Evolutionary conservation across 2,888 invertebrate species (phyloP), one percentile per base, ranked within the genome.

Genomic region (Aporophyla lueneburgensis): DNA sequence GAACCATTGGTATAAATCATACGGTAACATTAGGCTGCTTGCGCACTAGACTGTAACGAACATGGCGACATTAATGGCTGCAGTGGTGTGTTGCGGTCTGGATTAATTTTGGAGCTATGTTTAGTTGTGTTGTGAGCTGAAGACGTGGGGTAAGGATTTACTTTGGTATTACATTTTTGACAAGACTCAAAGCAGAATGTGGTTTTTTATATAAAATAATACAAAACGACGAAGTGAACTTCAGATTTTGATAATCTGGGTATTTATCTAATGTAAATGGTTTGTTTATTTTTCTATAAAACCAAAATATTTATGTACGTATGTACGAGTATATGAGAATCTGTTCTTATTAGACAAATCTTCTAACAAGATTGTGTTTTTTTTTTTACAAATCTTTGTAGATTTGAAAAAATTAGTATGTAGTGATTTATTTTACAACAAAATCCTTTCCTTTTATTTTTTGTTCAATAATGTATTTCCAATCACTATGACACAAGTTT

Each of bases 1-100:
- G 86, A 89, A 78, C 85, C 87, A 92, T 91, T 90, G 89, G 89
- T 87, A 93, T 93, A 93, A 93, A 93, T 93, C 93, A 92, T 86
- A 88, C 73, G 49, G 53, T 14, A 74, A 62, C 70, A 76, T 82
- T 78, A 86, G 75, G 85, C 59, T 67, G 40, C 67, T 66, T 40
- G 74, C 46, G 74, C 85, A 80, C 82, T 76, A 74, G 77, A 77
- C 73, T 58, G 75, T 81, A 66, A 85, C 81, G 81, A 69, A 54
- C 70, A 71, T 65, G 33, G 72, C 33, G 74, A 84, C 84, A 71
- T 62, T 80, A 80, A 83, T 84, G 58, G 71, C 49, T 73, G 46
- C 80, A 73, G 80, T 80, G 56, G 71, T 80, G 84, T 77, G 80
- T 40, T 84, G 80, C 67, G 67, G 72, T 65, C 58, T 33, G 51